Base-by-base conservation (phyloP, 53 echinoderm and acorn worm genomes). In the Echinarachnius parma region DNA sequence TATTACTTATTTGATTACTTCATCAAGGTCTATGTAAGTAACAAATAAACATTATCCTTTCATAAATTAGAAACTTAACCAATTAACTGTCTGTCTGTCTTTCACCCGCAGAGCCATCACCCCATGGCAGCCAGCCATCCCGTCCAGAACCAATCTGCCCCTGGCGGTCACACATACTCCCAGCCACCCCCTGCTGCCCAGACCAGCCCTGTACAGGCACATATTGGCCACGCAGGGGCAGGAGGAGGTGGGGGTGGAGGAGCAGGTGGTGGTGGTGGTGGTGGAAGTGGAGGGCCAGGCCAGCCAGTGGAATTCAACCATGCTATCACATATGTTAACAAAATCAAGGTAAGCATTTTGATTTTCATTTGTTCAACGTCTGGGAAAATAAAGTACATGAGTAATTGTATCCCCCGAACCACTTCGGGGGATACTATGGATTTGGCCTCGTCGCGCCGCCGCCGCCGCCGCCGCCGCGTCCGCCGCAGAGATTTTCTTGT, bases 301-400 rank as follows among this genome's bases (percentile, higher is more conserved):
- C 98, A 96, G 66, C 98, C 98, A n/a, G 98, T 96, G 50, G 98
- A 96, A 60, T 96, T 96, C 77, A 96, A 96, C 68, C 98, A 96
- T 67, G 98, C 98, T 28, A 96, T 96, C 61, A 96, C 91, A 61
- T 96, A 96, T 46, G 98, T 96, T 70, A 96, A 96, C 59, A 96
- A 96, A 76, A 96, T 96, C 53, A 96, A 96, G 83, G 98, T 89
- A 67, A 49, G 65, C n/a, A n/a, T n/a, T n/a, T n/a, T n/a, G n/a
- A n/a, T n/a, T n/a, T n/a, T n/a, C n/a, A n/a, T n/a, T n/a, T n/a
- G n/a, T n/a, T n/a, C n/a, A n/a, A n/a, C n/a, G n/a, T n/a, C n/a
- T n/a, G n/a, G n/a, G n/a, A n/a, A n/a, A n/a, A n/a, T n/a, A n/a
- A n/a, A n/a, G n/a, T n/a, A n/a, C n/a, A n/a, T n/a, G n/a, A n/a